Evolutionary conservation across 2,888 invertebrate species (phyloP).

Genomic region (Halocaridina rubra): DNA sequence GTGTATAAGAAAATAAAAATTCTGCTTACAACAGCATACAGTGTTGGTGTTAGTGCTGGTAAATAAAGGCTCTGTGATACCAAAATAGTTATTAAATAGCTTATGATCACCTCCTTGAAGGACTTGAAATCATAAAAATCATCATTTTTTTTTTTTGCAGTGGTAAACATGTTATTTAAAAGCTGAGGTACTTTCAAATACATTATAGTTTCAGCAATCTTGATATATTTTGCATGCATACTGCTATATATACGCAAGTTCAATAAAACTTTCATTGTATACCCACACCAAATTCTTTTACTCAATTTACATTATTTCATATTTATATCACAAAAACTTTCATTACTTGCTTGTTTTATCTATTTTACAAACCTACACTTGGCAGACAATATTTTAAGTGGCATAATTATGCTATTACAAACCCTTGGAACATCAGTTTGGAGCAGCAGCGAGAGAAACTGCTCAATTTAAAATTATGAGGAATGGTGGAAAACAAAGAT

Average conservation of each 20-base stretch:
- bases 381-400: slow-evolving; percentile 16
- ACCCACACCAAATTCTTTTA: neutral
- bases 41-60: too few species aligned
- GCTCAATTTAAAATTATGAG: slow-evolving; percentile 23
- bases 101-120: too few species aligned
- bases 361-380: slow-evolving; percentile 10
- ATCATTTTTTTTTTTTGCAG: too few species aligned
- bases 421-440: slow-evolving; percentile 20
- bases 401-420: slow-evolving; percentile 4
- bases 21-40: slow-evolving; percentile 38
- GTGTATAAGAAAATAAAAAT: slow-evolving; percentile 34
- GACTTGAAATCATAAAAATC: too few species aligned
- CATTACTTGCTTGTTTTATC: neutral
- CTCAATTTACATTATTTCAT: neutral
- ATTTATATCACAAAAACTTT: neutral
- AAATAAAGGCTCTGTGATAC: too few species aligned
- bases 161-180: neutral
- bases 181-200: neutral
- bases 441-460: slow-evolving; percentile 25
- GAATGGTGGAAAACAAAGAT: slow-evolving; percentile 33
- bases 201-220: too few species aligned
- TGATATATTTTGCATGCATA: neutral
- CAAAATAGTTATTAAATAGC: too few species aligned
- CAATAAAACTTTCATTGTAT: neutral
- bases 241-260: neutral